Base-by-base conservation (phyloP, 2,113 vertebrate genomes). In the Galemys pyrenaicus region DNA sequence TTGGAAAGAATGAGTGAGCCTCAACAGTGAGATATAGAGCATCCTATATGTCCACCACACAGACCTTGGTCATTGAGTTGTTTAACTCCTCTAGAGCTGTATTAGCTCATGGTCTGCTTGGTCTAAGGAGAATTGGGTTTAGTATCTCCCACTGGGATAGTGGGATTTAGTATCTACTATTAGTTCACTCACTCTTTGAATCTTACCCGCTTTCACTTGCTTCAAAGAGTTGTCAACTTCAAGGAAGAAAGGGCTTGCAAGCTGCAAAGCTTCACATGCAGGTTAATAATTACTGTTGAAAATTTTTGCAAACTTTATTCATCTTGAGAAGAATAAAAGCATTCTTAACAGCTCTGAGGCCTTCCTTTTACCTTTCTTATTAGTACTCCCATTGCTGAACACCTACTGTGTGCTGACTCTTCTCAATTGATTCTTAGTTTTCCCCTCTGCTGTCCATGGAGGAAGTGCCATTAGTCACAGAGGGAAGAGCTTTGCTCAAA, bases 121-220 rank as follows among this genome's bases (percentile, higher is more conserved):
- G 44, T 37, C 46, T 41, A 1, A 17, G 62, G 41, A 41, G 16
- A 24, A 0, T 1, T 4, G 16, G 37, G 12, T 10, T 26, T 4
- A n/a, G 0, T 1, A 6, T 58, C 46, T 32, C 49, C 32, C 12
- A 4, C 9, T 4, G 1, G 0, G 12, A 58, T 5, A 16, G 30
- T 7, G 6, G 6, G 24, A 5, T 1, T 49, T 41, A 13, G 20
- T 30, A 39, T 44, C 20, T 71, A 12, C 71, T 77, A 56, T 56
- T 22, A 32, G 8, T 20, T 15, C 6, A 10, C 64, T 73, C 24
- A 1, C 22, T 8, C 30, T 70, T 35, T 56, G 22, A 15, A 70
- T 56, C 5, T 16, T 51, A n/a, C 5, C 26, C 32, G 41, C 10
- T 78, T 10, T 37, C 39, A 9, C 15, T 71, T 41, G 46, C 35